Evolutionary conservation across 2,888 invertebrate genomes (phyloP).

Genomic region (Aricia artaxerxes): DNA sequence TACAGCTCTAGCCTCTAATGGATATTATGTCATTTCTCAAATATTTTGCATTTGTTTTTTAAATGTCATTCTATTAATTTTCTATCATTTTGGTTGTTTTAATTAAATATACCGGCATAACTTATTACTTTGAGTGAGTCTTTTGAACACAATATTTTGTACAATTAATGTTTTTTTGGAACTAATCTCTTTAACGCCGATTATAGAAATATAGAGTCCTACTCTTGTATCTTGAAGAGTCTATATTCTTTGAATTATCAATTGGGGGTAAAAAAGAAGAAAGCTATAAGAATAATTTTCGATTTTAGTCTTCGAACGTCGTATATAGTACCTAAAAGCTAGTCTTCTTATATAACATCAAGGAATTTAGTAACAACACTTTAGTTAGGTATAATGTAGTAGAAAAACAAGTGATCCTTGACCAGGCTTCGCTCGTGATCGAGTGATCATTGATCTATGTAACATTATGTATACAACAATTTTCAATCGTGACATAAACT

Average conservation of each 20-base stretch:
- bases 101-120: neutral
- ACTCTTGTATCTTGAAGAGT: too few species aligned
- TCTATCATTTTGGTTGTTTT: neutral
- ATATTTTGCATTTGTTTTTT: neutral
- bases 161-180: too few species aligned
- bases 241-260: too few species aligned
- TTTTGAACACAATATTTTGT: too few species aligned
- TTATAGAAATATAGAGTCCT: too few species aligned
- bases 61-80: neutral
- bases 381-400: neutral
- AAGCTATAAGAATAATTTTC: too few species aligned
- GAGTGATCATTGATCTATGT: constrained; percentile 20
- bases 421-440: constrained; percentile 14
- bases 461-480: constrained; percentile 17
- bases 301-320: too few species aligned
- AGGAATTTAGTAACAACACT: constrained; percentile 39
- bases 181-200: too few species aligned
- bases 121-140: too few species aligned
- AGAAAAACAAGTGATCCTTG: constrained; percentile 26
- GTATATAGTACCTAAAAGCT: too few species aligned
- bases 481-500: constrained; percentile 27
- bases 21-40: neutral
- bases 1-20: neutral
- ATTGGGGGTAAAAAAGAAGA: too few species aligned
- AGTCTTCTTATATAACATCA: constrained; percentile 36